Base-by-base conservation (phyloP, 2,797 vertebrate species). In the Mus minutoides region DNA sequence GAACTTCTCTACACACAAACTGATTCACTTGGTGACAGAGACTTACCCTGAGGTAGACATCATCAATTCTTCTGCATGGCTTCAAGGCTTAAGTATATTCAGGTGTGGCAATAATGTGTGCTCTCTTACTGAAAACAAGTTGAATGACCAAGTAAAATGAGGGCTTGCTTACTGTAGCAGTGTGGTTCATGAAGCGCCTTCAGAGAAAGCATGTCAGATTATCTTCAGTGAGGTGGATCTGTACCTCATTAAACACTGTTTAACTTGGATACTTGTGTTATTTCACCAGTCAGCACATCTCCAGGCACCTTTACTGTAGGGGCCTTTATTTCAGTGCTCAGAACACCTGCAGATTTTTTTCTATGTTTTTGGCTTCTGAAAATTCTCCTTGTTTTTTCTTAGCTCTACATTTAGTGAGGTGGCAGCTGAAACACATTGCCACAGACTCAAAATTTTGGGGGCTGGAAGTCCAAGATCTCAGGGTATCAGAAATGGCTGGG, bases 81-180 rank as follows among this genome's bases (percentile, higher is more conserved):
- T 83, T 22, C 85, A 77, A 78, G 56, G 21, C 58, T 92, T 84
- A 31, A 2, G 3, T 86, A 9, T 83, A 6, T 95, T 93, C 86
- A 60, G 31, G 62, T 91, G 49, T 78, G 77, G 60, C 80, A 92
- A 71, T 90, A 60, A 90, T 52, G 34, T 75, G 10, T 43, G 71
- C 58, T 60, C 37, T 73, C 73, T 56, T 69, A 87, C 71, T 76
- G 54, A 43, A 60, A 92, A 78, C 22, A 87, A 82, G 26, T 60
- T 92, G 71, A 76, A 60, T 88, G 54, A 24, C 21, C 46, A 19
- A 89, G 11, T 90, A 94, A 94, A 90, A 92, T 46, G 17, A 37
- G 14, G 13, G 46, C 91, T 92, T 95, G 46, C 91, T 92, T 95
- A 69, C 92, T 96, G 49, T n/a, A 67, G n/a, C 29, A 75, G 37